Base-by-base conservation (phyloP, 1,140 invertebrate species). In the Melipona quadrifasciata region DNA sequence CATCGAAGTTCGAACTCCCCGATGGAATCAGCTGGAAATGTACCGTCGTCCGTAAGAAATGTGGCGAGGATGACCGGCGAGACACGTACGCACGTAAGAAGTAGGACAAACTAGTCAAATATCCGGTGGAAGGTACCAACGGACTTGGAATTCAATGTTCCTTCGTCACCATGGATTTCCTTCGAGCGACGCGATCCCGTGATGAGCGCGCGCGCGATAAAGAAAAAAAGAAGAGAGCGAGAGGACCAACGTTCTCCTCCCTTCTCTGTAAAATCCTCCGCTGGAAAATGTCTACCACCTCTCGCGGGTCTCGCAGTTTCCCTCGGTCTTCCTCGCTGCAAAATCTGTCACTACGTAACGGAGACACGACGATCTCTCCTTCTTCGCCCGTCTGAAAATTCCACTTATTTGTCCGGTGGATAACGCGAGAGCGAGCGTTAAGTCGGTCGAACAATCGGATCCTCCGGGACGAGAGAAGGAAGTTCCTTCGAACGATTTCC, bases 401-500 rank as follows among this genome's bases (percentile, higher is more conserved):
- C 67, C 57, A 31, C 27, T 57, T 82, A 82, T 82, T 85, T 17
- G 16, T 53, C 16, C 27, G 5, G 4, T 10, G 74, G 75, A 84
- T 58, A n/a, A 65, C 24, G n/a, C 58, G 19, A 19, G 31, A 74
- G 51, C n/a, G 27, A 68, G 57, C 55, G 55, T 27, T 34, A 53
- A 39, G 76, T 58, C 55, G 24, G 19, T 39, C 39, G 71, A 55
- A 71, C 55, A 70, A 75, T 76, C 84, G 57, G 64, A 75, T 81
- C n/a, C 71, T 81, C n/a, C 71, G 61, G n/a, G n/a, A 2, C 11
- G 11, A 0, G 72, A 53, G 17, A 6, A 53, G 71, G 24, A 65
- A 57, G 72, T 77, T 51, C 6, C 61, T 51, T 58, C 19, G 64
- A 47, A 34, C 84, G 65, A 86, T 86, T 86, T 82, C 81, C 81